These are phyloP conservation scores for Manduca sexta DNA, from an alignment of 1,140 invertebrate species.

Conservation along the genomic window DNA sequence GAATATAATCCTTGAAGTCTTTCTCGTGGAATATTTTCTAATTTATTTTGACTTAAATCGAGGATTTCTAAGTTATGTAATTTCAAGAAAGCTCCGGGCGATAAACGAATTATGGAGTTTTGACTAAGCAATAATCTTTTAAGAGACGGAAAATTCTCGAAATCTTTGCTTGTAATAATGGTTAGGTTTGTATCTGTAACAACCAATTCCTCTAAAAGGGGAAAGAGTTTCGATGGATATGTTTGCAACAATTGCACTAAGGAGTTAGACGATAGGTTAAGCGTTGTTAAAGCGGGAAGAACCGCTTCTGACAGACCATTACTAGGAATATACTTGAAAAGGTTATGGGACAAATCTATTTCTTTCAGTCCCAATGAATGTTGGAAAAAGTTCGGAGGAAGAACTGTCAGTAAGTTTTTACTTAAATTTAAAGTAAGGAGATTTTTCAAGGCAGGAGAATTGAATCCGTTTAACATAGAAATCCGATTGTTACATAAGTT, in stretches of 20 bases:
- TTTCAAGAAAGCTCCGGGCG: constrained; percentile 87
- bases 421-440: constrained; percentile 83
- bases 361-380: constrained; percentile 80
- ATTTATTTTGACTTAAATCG: constrained; percentile 87
- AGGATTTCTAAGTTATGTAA: constrained; percentile 84
- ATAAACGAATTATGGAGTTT: constrained; percentile 86
- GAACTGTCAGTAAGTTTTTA: constrained; percentile 81
- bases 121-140: constrained; percentile 82
- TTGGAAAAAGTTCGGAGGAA: constrained; percentile 87
- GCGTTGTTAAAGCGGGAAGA: constrained; percentile 79
- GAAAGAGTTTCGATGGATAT: constrained; percentile 77
- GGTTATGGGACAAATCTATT: constrained; percentile 87
- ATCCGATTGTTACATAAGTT: constrained; percentile 85
- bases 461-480: constrained; percentile 83
- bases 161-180: constrained; percentile 90
- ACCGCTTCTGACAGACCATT: constrained; percentile 84
- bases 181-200: constrained; percentile 88
- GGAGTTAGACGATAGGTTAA: constrained; percentile 89
- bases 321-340: constrained; percentile 87
- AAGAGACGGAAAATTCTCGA: constrained; percentile 88
- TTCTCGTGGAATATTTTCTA: constrained; percentile 90
- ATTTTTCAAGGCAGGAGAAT: constrained; percentile 81
- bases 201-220: constrained; percentile 85
- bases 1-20: constrained; percentile 84
- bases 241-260: constrained; percentile 77